phyloP scores from a whole-genome alignment of 2,888 invertebrate genomes.

The Callyntrura sp. region DNA sequence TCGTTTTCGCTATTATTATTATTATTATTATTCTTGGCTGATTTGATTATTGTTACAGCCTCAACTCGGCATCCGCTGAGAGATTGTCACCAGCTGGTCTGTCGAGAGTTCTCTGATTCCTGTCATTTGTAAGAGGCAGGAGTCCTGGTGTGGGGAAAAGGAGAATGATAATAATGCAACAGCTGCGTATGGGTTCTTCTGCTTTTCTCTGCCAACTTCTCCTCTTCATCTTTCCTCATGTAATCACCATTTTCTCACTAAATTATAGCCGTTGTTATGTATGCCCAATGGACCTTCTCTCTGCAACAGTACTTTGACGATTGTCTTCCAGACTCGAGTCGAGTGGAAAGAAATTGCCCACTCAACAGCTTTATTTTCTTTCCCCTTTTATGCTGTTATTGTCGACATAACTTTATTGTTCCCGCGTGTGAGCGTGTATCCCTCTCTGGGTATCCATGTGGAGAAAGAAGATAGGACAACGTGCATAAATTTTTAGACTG shows the following conservation, averaged over 20 bases:
- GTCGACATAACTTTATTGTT: too few species aligned
- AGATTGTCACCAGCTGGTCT: slow-evolving; percentile 17
- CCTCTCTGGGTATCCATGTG: too few species aligned
- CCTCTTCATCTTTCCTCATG: not conserved
- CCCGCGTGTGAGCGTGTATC: too few species aligned
- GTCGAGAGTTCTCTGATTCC: not conserved
- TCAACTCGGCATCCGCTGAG: not conserved
- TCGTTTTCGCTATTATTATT: not conserved
- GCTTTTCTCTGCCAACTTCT: slow-evolving; percentile 6
- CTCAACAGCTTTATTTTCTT: too few species aligned
- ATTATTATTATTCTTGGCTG: not conserved
- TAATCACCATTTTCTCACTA: slow-evolving; percentile 4
- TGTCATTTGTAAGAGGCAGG: not conserved
- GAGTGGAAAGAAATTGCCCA: too few species aligned
- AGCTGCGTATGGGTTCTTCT: not conserved
- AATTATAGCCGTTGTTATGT: slow-evolving; percentile 30
- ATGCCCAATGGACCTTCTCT: not conserved
- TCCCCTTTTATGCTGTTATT: too few species aligned
- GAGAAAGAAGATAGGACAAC: too few species aligned
- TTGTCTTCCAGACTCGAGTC: too few species aligned
- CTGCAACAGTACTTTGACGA: too few species aligned
- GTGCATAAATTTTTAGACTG: too few species aligned
- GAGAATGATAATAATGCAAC: not conserved
- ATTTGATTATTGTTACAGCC: not conserved
- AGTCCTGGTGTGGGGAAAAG: too few species aligned